Percentiles rank a stretch among this genome's conserved stretches.
Conservation (phyloP, 2,113 vertebrate species). For the Triplophysa dalaica region DNA sequence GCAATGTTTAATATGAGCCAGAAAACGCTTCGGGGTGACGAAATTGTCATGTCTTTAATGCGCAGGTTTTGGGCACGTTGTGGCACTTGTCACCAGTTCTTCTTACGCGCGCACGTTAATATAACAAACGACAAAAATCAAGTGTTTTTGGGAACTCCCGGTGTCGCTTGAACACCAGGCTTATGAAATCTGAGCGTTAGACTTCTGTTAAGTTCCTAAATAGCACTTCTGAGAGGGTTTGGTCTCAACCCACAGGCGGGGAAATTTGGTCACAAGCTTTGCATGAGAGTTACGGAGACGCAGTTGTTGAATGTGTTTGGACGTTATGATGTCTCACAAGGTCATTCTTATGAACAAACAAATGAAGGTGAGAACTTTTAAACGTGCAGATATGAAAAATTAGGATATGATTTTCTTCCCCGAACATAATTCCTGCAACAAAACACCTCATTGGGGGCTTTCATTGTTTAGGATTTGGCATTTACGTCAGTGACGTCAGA, state of each 20-base stretch:
- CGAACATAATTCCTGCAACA: too few relatives aligned
- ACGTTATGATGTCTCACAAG: neutral
- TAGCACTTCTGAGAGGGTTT: conserved; percentile 64
- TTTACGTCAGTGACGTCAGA: too few relatives aligned
- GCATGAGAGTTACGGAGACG: neutral
- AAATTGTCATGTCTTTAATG: conserved; percentile 67
- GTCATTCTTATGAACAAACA: neutral
- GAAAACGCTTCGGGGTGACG: conserved; percentile 54
- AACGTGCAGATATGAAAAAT: neutral
- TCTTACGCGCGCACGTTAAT: neutral
- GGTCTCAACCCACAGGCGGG: conserved; percentile 64
- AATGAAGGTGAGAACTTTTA: neutral
- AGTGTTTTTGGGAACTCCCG: neutral
- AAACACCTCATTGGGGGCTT: too few relatives aligned
- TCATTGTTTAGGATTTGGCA: too few relatives aligned
- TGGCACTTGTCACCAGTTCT: conserved; percentile 26
- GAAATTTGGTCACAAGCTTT: conserved; percentile 22
- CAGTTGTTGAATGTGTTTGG: neutral
- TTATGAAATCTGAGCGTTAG: conserved; percentile 64
- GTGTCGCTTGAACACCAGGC: neutral
- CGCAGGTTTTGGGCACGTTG: neutral
- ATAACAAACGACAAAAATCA: neutral
- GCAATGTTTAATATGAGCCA: conserved; percentile 63
- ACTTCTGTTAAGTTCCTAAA: conserved; percentile 68
- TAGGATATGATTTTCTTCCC: neutral